A percentile compares a stretch with the other conserved stretches of the same genome.
Evolutionary conservation across 2,797 vertebrate species (phyloP).

Genomic region (Phalloptychus januarius): DNA sequence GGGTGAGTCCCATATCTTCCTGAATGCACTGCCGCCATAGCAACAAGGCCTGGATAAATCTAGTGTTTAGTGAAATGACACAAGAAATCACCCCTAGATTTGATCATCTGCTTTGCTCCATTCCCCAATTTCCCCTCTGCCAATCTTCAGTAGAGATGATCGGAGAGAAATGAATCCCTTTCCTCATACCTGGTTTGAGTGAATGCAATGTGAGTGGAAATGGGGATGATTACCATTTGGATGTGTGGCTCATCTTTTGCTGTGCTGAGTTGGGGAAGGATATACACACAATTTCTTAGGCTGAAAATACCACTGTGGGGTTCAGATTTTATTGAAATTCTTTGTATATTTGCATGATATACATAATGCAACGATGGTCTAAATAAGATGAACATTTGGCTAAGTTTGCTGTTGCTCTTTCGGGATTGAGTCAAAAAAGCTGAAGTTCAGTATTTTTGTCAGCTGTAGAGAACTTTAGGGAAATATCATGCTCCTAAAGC

Average conservation of each 20-base stretch:
- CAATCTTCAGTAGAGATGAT: constrained; percentile 58
- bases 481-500: not conserved
- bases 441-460: not conserved
- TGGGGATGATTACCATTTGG: constrained; percentile 48
- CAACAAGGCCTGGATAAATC: constrained; percentile 72
- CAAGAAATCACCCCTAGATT: constrained; percentile 64
- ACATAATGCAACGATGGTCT: constrained; percentile 5
- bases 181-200: constrained; percentile 57
- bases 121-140: constrained; percentile 55
- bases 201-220: constrained; percentile 57
- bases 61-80: constrained; percentile 73
- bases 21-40: constrained; percentile 66
- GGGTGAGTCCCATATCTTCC: constrained; percentile 29
- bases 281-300: constrained; percentile 34
- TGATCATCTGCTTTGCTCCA: constrained; percentile 61
- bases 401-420: not conserved
- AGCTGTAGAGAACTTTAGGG: not conserved
- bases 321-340: constrained; percentile 25
- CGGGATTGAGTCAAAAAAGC: not conserved
- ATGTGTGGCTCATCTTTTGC: constrained; percentile 41
- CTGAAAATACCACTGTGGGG: constrained; percentile 16
- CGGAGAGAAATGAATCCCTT: constrained; percentile 57
- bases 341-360: not conserved
- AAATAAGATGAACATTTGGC: constrained; percentile 2
- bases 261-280: constrained; percentile 46